phyloP scores from a whole-genome alignment of 2,797 vertebrate genomes.

The Notoglanidium macrostoma region DNA sequence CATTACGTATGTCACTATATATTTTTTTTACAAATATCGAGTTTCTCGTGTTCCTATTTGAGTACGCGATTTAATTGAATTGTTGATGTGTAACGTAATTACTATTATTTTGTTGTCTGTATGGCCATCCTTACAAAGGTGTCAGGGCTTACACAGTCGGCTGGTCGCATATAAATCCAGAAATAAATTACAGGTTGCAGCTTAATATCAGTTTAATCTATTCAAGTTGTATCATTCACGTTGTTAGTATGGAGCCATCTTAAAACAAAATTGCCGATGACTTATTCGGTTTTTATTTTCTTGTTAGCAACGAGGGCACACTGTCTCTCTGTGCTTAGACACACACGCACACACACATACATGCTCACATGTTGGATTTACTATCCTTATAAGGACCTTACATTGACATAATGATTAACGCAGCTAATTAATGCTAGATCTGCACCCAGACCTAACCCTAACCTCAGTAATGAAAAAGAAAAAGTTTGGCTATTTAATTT shows the following conservation, averaged over 20 bases:
- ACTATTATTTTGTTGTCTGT: neutral
- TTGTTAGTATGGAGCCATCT: neutral
- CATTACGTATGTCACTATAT: neutral
- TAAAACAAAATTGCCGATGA: neutral
- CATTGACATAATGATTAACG: no score
- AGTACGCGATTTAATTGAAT: neutral
- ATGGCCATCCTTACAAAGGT: no score
- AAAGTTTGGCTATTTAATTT: no score
- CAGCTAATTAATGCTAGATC: no score
- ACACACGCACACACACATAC: neutral
- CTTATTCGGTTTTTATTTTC: neutral
- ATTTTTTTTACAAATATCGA: neutral
- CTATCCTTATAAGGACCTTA: no score
- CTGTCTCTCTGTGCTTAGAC: neutral
- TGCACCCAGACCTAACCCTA: no score
- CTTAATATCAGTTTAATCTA: no score
- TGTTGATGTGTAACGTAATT: neutral
- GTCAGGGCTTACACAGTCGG: neutral
- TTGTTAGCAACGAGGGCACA: neutral
- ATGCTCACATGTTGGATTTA: no score
- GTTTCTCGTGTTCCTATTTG: neutral
- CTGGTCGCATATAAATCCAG: neutral
- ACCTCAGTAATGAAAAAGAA: no score
- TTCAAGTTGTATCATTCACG: neutral
- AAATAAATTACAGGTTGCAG: no score